Base-by-base conservation (phyloP, 2,888 invertebrate species). In the Steromphala cineraria region DNA sequence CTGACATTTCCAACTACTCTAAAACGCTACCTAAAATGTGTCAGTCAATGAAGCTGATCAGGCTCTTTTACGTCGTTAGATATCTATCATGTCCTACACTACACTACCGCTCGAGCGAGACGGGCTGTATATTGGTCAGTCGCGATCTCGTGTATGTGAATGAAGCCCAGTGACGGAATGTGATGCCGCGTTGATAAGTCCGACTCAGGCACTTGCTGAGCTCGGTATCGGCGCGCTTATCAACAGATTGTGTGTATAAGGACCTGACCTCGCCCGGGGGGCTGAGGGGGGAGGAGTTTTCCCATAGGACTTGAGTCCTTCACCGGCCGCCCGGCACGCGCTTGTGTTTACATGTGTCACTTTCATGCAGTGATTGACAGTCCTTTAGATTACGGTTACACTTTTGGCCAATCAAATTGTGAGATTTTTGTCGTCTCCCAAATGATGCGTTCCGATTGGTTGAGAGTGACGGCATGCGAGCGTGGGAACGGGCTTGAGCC, bases 211-310 rank as follows among this genome's bases (percentile, higher is more conserved):
- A 62, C 62, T 62, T 62, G 62, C 62, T 62, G 62, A 62, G 62
- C 62, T 28, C 28, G n/a, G 62, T 19, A 62, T 24, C 62, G 28
- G 62, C 62, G 28, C 28, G 28, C 62, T 62, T 62, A 62, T 62
- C 62, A 62, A 62, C 62, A 62, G 62, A 62, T 62, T 62, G 62
- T 62, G 62, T 62, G 62, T n/a, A 28, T 28, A 62, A 28, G 62
- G 28, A 62, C 62, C 62, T 24, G 28, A 28, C 24, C 62, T 28
- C n/a, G n/a, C 19, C 75, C 19, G 46, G 28, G 10, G 52, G 75
- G 13, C 55, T 17, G 13, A 28, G 21, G 17, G 74, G 76, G 80
- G 80, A 75, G 80, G 75, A 52, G 80, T 80, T 80, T 80, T 80
- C 80, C 80, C 80, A 80, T 62, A 55, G 75, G 74, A 56, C 53